Evolutionary conservation across 2,113 vertebrate species (phyloP), one percentile per base, ranked within the genome.

Genomic region (Tachuris rubrigastra): DNA sequence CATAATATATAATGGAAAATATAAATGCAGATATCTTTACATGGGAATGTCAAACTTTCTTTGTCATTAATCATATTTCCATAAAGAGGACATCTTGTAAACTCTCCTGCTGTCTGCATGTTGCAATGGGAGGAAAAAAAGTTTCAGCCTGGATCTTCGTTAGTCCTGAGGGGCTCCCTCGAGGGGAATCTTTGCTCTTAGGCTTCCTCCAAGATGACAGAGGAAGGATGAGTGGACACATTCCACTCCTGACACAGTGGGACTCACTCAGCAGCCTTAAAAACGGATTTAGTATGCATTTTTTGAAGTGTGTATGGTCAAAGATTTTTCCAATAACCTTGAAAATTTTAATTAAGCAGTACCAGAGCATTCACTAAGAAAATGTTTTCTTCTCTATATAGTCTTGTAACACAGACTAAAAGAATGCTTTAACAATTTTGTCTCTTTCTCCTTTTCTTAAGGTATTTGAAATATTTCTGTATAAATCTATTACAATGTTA

Each of bases 81-180:
- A 20, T 62, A 65, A 75, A 80, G 37, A 60, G 25, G 49, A 28
- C 27, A 60, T 72, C 69, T 53, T 39, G 49, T 52, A 56, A 92
- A 89, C 92, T 85, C 76, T 78, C 44, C 73, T 78, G 28, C 68
- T 90, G 37, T 59, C 88, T 95, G 52, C 10, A 20, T 81, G 39
- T 84, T 85, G 72, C 92, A 86, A 8, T 73, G 78, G 55, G 65
- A 96, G 73, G 68, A 84, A 74, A 85, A 85, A 96, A 95, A 93
- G 95, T 96, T 96, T 83, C 85, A 89, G 68, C 13, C 62, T 94
- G 80, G 80, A 65, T 92, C 73, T 89, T 87, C 27, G 0, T 67
- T 71, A 44, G 62, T 92, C 92, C 76, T 60, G 90, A 84, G 95
- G 83, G 65, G 88, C 92, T 95, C 95, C 93, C 93, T 95, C 90